Evolutionary conservation across 2,797 vertebrate species (phyloP).

Genomic region (Gadopsis bispinosus): DNA sequence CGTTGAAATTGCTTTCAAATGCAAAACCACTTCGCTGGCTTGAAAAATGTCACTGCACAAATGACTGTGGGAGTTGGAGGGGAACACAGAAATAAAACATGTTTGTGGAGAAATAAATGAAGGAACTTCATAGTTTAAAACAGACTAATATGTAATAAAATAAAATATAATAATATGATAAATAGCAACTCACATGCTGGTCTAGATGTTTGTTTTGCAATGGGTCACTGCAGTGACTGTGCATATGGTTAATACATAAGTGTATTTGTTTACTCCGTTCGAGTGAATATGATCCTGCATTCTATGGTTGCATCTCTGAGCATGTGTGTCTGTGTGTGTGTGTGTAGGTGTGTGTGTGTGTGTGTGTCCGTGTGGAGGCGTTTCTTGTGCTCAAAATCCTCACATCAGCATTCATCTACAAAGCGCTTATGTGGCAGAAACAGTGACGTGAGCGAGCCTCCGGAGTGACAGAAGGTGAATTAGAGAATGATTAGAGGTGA

Average conservation of each 20-base stretch:
- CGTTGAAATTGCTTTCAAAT: conserved; percentile 44
- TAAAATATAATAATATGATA: not conserved
- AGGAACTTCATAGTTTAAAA: not conserved
- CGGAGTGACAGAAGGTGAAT: conserved; percentile 76
- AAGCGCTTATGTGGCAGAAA: conserved; percentile 75
- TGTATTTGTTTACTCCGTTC: conserved; percentile 6
- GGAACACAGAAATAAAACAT: not conserved
- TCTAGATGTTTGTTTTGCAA: not conserved
- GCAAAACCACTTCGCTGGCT: conserved; percentile 32
- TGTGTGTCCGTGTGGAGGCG: not conserved
- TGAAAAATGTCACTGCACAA: conserved; percentile 46
- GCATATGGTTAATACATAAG: not conserved
- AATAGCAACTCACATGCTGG: not conserved
- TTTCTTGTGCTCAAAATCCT: conserved; percentile 42
- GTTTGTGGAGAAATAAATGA: conserved; percentile 4
- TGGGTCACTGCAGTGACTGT: not conserved
- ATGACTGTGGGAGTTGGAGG: conserved; percentile 18
- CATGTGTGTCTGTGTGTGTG: not conserved
- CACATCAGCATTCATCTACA: conserved; percentile 72
- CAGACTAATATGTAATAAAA: not conserved
- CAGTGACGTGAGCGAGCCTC: conserved; percentile 51
- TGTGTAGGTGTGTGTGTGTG: conserved; percentile 3
- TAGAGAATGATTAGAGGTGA: conserved; percentile 77
- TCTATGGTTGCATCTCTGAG: conserved; percentile 7
- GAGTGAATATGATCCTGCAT: conserved; percentile 28